phyloP scores from a whole-genome alignment of 2,113 vertebrate species.

The Xiphias gladius region DNA sequence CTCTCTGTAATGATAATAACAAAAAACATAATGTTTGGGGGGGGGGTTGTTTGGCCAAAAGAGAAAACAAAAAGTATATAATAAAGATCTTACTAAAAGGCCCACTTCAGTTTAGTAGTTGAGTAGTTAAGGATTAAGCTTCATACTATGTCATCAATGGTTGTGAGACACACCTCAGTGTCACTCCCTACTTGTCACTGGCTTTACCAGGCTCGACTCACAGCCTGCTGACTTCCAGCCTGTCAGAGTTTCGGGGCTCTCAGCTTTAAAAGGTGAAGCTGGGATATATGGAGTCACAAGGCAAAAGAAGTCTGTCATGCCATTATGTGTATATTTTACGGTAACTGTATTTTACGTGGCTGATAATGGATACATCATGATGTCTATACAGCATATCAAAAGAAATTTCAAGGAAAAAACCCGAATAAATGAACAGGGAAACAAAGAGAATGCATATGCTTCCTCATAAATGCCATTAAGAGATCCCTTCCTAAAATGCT shows the following conservation, averaged over 20 bases:
- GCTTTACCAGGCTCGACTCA: constrained; percentile 51
- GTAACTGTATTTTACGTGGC: neutral
- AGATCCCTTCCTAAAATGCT: neutral
- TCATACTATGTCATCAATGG: neutral
- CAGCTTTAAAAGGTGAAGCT: constrained; percentile 6
- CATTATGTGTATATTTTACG: neutral
- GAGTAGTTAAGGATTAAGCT: constrained; percentile 15
- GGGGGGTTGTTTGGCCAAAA: neutral
- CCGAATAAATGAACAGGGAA: neutral
- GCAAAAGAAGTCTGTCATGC: neutral
- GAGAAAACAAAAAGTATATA: neutral
- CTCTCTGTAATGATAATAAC: constrained; percentile 13
- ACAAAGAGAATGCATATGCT: no score
- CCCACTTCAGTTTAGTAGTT: neutral
- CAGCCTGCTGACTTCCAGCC: constrained; percentile 24
- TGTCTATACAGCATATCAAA: neutral
- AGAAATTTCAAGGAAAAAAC: neutral
- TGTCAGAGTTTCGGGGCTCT: constrained; percentile 21
- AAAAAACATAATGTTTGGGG: neutral
- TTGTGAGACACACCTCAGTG: constrained; percentile 38
- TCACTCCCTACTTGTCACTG: constrained; percentile 11
- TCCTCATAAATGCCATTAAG: no score
- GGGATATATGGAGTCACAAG: constrained; percentile 10
- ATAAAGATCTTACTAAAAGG: neutral
- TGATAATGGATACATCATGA: neutral